Base-by-base conservation (phyloP, 2,797 vertebrate genomes). In the Poliocrania exsul region DNA sequence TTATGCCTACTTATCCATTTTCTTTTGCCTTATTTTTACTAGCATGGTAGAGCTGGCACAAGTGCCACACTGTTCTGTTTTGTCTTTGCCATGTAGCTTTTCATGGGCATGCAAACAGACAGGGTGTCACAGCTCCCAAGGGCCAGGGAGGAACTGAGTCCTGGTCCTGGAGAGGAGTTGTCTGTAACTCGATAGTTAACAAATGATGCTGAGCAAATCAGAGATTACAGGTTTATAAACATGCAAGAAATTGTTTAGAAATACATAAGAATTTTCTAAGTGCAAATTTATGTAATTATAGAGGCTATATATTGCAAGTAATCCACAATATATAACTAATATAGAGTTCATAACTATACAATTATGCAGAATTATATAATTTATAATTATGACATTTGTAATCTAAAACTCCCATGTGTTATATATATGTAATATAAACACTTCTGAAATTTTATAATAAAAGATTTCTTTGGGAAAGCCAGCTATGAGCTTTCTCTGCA, bases 41-140 rank as follows among this genome's bases (percentile, higher is more conserved):
- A 10, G 57, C 14, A 8, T 2, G 0, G 44, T 11, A 50, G 66
- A 49, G 19, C 31, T 56, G 51, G 33, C 26, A 16, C 29, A 9
- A 5, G 18, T 4, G 1, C 35, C 9, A 5, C 2, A 2, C 29
- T 23, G 28, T 11, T 25, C 35, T 25, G 14, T 25, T 65, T 33
- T 3, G 5, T 16, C 72, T 67, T 57, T 70, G 42, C 54, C 13
- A 19, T 5, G 2, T 29, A 4, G n/a, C 6, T 81, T 58, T 73
- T 33, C 26, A 3, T 1, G 19, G 5, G 31, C 16, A 0, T 26
- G 29, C 46, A 47, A 70, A 40, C 1, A 23, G 62, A 24, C 5
- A 5, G 4, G 24, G 2, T 17, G 13, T 10, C 53, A 4, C 28
- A 20, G 31, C 31, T 81, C 61, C 25, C 49, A 20, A 14, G 24